Percentiles rank a stretch among this genome's conserved stretches.
Evolutionary conservation across 2,113 vertebrate species (phyloP).

Genomic region (Dipodomys stephensi): DNA sequence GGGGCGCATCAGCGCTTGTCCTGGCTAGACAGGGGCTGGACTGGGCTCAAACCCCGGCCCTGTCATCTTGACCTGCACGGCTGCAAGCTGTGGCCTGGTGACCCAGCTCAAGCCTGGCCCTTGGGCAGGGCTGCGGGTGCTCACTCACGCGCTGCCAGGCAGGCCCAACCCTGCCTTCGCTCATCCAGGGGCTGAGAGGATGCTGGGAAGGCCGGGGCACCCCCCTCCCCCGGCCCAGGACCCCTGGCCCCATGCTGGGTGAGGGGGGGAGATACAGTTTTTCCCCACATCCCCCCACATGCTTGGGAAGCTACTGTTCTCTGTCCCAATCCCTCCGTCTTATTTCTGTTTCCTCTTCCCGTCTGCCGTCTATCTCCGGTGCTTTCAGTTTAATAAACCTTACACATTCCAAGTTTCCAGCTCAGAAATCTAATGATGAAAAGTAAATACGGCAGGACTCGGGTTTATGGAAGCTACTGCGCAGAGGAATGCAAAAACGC

Average conservation of each 20-base stretch:
- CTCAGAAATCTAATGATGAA: constrained; percentile 42
- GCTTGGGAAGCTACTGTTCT: background rate
- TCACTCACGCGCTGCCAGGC: background rate
- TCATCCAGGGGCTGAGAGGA: background rate
- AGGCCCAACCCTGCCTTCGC: background rate
- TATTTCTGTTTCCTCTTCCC: constrained; percentile 38
- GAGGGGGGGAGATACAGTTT: background rate
- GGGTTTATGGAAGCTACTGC: background rate
- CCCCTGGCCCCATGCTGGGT: too few relatives aligned
- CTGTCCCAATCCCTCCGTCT: constrained; percentile 26
- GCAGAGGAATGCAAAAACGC: background rate
- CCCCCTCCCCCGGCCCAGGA: too few relatives aligned
- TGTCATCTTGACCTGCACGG: background rate
- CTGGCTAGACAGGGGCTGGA: background rate
- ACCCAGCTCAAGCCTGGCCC: background rate
- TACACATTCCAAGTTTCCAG: constrained; percentile 35
- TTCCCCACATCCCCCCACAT: too few relatives aligned
- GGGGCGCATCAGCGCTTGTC: background rate
- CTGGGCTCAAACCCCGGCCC: background rate
- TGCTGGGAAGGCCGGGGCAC: too few relatives aligned
- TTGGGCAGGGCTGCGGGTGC: background rate
- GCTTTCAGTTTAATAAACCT: constrained; percentile 31
- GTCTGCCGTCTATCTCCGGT: background rate
- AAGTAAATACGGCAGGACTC: background rate
- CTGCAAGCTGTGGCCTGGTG: background rate